Conservation (phyloP, 2,888 invertebrate genomes). For the Andricus quercusramuli region DNA sequence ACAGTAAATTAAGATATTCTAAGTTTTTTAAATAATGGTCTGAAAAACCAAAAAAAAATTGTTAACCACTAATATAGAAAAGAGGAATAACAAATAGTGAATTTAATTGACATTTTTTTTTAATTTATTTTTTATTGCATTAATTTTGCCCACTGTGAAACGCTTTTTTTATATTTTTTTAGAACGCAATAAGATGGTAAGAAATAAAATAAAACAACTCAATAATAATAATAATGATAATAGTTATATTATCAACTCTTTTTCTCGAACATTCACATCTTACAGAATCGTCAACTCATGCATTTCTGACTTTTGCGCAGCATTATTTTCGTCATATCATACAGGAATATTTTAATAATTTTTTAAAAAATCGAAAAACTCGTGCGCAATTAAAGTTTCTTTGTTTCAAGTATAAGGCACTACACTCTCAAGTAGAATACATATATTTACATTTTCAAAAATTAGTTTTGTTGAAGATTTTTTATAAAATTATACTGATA, state of each 20-base stretch:
- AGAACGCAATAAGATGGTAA: neutral
- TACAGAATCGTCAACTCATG: conserved; percentile 2
- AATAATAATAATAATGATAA: conserved; percentile 40
- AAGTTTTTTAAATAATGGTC: too few relatives aligned
- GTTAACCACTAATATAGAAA: too few relatives aligned
- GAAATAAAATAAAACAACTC: neutral
- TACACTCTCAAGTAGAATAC: neutral
- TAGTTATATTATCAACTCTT: conserved; percentile 40
- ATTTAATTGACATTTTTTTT: too few relatives aligned
- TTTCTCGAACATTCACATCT: conserved; percentile 2
- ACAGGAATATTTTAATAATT: conserved; percentile 5
- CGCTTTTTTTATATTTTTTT: too few relatives aligned
- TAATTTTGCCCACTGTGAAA: too few relatives aligned
- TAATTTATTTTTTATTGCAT: too few relatives aligned
- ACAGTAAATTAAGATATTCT: too few relatives aligned
- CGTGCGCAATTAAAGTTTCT: neutral
- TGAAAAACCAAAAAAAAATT: too few relatives aligned
- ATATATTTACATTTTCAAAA: neutral
- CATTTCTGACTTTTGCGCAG: neutral
- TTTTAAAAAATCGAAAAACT: neutral
- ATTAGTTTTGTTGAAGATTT: neutral
- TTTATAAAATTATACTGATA: neutral
- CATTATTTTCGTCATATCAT: neutral
- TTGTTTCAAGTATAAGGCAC: neutral
- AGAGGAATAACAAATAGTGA: too few relatives aligned